Base-by-base conservation (phyloP, 2,888 invertebrate species). In the Pomacea canaliculata region DNA sequence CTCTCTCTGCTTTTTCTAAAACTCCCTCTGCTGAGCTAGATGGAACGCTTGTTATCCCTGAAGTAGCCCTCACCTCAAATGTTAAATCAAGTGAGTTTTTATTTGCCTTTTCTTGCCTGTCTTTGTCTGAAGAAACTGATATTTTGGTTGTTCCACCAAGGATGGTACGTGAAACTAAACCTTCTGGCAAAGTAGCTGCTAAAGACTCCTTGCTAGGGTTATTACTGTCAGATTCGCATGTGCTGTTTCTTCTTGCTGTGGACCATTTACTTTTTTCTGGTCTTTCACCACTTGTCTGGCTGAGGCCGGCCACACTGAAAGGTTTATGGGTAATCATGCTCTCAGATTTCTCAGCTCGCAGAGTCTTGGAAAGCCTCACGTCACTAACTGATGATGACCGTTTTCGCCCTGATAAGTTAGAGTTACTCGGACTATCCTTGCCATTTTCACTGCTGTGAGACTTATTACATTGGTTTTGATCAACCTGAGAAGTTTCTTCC, bases 1-100 rank as follows among this genome's bases (percentile, higher is more conserved):
- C 75, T 68, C 82, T 82, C 76, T 86, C 86, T 60, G 87, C 87
- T 74, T 82, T 83, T 76, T 85, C 85, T 18, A 87, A 75, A 23
- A 87, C 62, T 59, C 69, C 74, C 37, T 74, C 74, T 37, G 37
- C 66, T 18, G 67, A 12, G n/a, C 18, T 51, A 56, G 12, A 16
- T 7, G 51, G 51, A 1, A 16, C 8, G 12, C 51, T 56, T 56
- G 51, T 8, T 16, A 7, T 56, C 16, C 51, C 8, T 16, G 16
- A 16, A 56, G 12, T 56, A 16, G 51, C 0, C 10, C 4, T 56
- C 10, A 16, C 63, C 19, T 63, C 8, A n/a, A 19, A n/a, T 4
- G 9, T 19, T 23, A 7, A 23, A n/a, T 63, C 18, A 63, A 9
- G 19, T 10, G 63, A 63, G 19, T 63, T 63, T 63, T 63, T 63